Base-by-base conservation (phyloP, 1,140 invertebrate genomes). In the Monochamus saltuarius region DNA sequence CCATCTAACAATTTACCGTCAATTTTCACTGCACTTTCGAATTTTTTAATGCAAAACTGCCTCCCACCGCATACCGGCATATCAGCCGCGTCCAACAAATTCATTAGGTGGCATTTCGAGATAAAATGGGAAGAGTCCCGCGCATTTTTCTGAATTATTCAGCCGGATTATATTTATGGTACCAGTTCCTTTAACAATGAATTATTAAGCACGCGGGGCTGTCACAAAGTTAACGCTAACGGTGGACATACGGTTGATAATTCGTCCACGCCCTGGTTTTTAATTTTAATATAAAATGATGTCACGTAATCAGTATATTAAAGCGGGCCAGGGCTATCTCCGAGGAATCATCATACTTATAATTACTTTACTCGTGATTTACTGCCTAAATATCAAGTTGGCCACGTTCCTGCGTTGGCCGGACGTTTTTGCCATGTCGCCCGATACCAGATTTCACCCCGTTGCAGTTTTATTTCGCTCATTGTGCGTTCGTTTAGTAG, bases 71-170 rank as follows among this genome's bases (percentile, higher is more conserved):
- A 3, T 6, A 6, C 22, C 22, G 22, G 2, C 2, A 57, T 62
- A 62, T 55, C 60, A 57, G 56, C 56, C 2, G 6, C 22, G 6
- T 29, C 22, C 22, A 29, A 29, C 22, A 29, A 29, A 29, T 29
- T 29, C 22, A 29, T 29, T 29, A 29, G 6, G 22, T 29, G 22
- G 22, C 22, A 29, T 29, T 29, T 29, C 22, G 22, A 29, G 43
- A 46, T 50, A 49, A 58, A 59, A 43, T 38, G 22, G 46, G 56
- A 53, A 52, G 47, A 52, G 55, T 37, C 19, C 55, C 42, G 51
- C 49, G 52, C 56, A 62, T 55, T 62, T 62, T 62, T 56, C 56
- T 61, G 45, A 46, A 47, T 45, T 47, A 57, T 29, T 29, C 22
- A 29, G 22, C 22, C 22, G 22, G 22, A 29, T 29, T 29, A 29